phyloP scores from a whole-genome alignment of 2,113 vertebrate species.

The Numida meleagris region DNA sequence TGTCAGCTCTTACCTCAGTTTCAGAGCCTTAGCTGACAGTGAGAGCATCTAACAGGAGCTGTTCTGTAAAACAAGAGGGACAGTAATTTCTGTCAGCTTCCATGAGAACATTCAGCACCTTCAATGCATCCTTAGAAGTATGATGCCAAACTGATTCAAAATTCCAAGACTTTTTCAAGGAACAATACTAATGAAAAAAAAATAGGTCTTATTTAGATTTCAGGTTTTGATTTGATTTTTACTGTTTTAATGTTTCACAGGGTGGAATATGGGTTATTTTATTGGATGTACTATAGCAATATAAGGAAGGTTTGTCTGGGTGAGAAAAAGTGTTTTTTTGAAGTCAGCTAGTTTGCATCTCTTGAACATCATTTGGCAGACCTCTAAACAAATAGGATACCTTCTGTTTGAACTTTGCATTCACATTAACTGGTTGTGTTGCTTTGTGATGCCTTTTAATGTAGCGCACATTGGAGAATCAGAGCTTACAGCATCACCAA shows the following conservation, averaged over 20 bases:
- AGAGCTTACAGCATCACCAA: background rate
- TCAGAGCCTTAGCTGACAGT: background rate
- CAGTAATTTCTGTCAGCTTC: background rate
- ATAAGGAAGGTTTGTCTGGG: background rate
- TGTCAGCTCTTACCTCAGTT: background rate
- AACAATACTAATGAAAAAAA: background rate
- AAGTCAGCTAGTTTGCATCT: background rate
- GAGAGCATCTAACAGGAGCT: background rate
- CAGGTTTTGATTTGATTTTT: background rate
- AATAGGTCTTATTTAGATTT: background rate
- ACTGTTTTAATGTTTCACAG: background rate
- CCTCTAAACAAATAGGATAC: background rate
- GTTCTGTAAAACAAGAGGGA: background rate
- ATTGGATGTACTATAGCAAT: background rate
- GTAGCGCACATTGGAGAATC: background rate
- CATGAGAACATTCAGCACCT: background rate
- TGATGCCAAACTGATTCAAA: background rate
- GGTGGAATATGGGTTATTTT: background rate
- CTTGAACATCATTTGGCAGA: background rate
- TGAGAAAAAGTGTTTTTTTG: background rate
- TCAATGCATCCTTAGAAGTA: background rate
- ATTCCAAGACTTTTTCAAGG: background rate
- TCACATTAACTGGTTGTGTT: background rate
- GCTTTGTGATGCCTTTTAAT: background rate
- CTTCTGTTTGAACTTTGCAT: background rate